These are phyloP conservation scores for Tetragnatha versicolor DNA, from an alignment of 1,140 invertebrate genomes.

Conservation along the genomic window DNA sequence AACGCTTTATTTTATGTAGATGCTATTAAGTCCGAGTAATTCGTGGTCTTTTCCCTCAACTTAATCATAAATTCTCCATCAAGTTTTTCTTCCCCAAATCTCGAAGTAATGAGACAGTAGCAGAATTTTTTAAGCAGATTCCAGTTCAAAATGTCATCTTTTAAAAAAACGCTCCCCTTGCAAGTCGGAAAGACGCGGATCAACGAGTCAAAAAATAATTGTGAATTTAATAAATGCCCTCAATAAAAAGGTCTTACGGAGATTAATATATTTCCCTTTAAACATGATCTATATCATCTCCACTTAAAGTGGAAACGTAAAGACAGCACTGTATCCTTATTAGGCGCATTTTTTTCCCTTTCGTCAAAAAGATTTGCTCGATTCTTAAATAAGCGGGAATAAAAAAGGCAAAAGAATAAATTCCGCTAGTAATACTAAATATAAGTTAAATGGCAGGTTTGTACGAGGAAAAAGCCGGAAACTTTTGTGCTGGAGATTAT, in stretches of 20 bases:
- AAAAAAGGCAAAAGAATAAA: conserved; percentile 11
- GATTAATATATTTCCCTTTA: conserved; percentile 35
- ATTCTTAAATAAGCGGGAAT: conserved; percentile 17
- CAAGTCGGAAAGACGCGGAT: no score
- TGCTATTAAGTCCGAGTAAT: conserved; percentile 14
- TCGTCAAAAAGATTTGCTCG: conserved; percentile 51
- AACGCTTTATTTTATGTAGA: conserved; percentile 11
- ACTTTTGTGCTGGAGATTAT: conserved; percentile 46
- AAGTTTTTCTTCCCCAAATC: no score
- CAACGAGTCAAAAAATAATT: conserved; percentile 17
- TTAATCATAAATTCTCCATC: no score
- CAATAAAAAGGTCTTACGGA: conserved; percentile 20
- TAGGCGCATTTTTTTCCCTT: neutral
- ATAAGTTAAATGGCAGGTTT: conserved; percentile 38
- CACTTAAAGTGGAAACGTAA: conserved; percentile 29
- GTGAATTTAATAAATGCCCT: conserved; percentile 34
- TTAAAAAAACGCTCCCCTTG: no score
- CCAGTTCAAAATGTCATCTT: no score
- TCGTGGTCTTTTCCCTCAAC: neutral
- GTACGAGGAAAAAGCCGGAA: neutral
- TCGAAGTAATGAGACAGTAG: no score
- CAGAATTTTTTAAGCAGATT: no score
- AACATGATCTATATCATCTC: conserved; percentile 24
- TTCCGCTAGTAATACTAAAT: conserved; percentile 44
- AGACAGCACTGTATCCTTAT: conserved; percentile 25